Evolutionary conservation across 2,113 vertebrate species (phyloP), one percentile per base, ranked within the genome.

Genomic region (Rhabdornis inornatus): DNA sequence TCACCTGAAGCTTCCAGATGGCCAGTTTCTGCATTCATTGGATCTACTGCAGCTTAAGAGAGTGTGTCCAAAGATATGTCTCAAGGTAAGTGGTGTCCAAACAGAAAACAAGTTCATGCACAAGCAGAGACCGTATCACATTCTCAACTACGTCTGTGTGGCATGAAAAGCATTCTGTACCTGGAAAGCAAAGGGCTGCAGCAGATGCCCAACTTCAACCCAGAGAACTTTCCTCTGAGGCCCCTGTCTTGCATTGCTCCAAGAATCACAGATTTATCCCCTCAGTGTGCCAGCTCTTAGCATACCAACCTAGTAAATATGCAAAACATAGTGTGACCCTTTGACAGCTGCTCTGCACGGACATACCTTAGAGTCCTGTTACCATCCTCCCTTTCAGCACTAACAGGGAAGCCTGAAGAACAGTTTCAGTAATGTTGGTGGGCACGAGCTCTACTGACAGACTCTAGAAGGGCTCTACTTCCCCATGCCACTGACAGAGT

Each of bases 121-220:
- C 37, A 30, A 80, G 39, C 19, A 90, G 49, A 69, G 57, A 72
- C 12, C 0, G 0, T 47, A 60, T 28, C 8, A 1, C 57, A 40
- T 63, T 50, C 35, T 28, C 64, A 74, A 9, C 33, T 23, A 44
- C 40, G 28, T 83, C 68, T 47, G 6, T 18, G 53, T 69, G 45
- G 83, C 79, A 31, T 1, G 0, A 65, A 92, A 78, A 91, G 22
- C 15, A 4, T 52, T 40, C 23, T 68, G 19, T 11, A 1, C n/a
- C 70, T 93, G 91, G 83, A 90, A 72, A 83, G 30, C 20, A 68
- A 79, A 77, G 56, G 45, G 59, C 56, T 94, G 45, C n/a, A 52
- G 71, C 88, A 94, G 59, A 74, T 82, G 53, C 69, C 95, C 50
- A 30, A 3, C 79, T 81, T 39, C 42, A 57, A n/a, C 61, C 52